phyloP scores from a whole-genome alignment of 1,140 invertebrate species.

The Subanguina moxae region DNA sequence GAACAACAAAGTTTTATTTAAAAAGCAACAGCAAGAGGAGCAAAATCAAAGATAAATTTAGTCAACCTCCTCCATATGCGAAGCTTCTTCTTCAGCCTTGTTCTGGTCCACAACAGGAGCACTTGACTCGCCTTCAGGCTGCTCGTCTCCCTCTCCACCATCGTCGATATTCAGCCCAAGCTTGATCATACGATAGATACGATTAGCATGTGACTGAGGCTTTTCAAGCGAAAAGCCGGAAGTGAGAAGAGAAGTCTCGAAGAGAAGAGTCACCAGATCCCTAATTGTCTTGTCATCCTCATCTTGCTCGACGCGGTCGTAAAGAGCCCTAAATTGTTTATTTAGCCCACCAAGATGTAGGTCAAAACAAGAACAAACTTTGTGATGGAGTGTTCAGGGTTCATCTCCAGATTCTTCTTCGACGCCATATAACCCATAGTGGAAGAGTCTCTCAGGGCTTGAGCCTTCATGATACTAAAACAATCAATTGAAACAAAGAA shows the following conservation, averaged over 20 bases:
- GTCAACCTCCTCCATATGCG: slow-evolving; percentile 91
- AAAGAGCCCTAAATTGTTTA: slow-evolving; percentile 65
- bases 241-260: slow-evolving; percentile 81
- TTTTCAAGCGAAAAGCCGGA: slow-evolving; percentile 87
- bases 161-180: slow-evolving; percentile 76
- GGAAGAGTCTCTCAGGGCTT: slow-evolving; percentile 70
- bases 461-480: slow-evolving; percentile 83
- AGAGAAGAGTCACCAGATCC: slow-evolving; percentile 83
- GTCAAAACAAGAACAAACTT: slow-evolving; percentile 63
- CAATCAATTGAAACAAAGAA: too few relatives aligned
- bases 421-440: slow-evolving; percentile 96
- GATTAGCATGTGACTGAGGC: slow-evolving; percentile 65
- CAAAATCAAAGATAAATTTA: slow-evolving; percentile 65
- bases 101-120: slow-evolving; percentile 68
- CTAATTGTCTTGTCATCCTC: slow-evolving; percentile 96
- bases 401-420: slow-evolving; percentile 93
- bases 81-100: too few relatives aligned
- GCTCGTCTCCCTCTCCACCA: slow-evolving; percentile 79
- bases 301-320: slow-evolving; percentile 84
- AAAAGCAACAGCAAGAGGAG: too few relatives aligned
- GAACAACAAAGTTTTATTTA: too few relatives aligned
- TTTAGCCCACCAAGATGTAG: neutral
- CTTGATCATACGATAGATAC: slow-evolving; percentile 83
- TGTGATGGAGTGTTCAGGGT: slow-evolving; percentile 90
- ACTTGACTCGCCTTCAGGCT: slow-evolving; percentile 64